Conservation (phyloP, 1,140 invertebrate species). For the Portunus trituberculatus region DNA sequence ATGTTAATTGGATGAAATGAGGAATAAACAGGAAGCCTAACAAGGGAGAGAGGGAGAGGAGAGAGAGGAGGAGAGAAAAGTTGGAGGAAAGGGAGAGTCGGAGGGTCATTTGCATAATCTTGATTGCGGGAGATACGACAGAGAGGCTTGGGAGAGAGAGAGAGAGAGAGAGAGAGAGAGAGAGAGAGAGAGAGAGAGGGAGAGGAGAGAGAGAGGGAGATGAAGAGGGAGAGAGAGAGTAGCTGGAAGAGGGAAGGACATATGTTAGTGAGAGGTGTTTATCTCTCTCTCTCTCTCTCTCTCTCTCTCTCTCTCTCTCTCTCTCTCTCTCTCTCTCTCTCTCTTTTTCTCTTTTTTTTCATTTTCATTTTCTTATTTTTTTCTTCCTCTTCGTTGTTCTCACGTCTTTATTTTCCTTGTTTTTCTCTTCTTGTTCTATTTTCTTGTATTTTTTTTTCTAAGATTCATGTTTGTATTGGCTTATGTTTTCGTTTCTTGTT, state of each 20-base stretch:
- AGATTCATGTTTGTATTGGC: background rate
- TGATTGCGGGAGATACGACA: constrained; percentile 51
- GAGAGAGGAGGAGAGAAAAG: constrained; percentile 20
- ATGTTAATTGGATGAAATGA: no score
- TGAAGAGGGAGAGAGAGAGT: background rate
- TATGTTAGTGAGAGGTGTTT: background rate
- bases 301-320: background rate
- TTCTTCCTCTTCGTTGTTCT: background rate
- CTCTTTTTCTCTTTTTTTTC: background rate
- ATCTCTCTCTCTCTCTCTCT: constrained; percentile 49
- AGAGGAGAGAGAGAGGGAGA: background rate
- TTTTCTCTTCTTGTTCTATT: background rate
- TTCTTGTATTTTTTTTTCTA: background rate
- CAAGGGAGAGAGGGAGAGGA: background rate
- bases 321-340: constrained; percentile 35
- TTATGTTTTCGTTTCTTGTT: background rate
- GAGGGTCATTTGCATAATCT: constrained; percentile 48
- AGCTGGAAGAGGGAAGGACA: background rate
- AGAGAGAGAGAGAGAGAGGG: background rate
- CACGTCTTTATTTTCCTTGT: background rate
- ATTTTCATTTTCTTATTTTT: background rate
- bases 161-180: background rate
- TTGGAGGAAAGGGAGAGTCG: background rate
- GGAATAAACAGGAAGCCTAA: background rate
- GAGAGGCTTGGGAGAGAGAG: background rate